Base-by-base conservation (phyloP, 23 tunicate species). In the Trididemnum nubilum region DNA sequence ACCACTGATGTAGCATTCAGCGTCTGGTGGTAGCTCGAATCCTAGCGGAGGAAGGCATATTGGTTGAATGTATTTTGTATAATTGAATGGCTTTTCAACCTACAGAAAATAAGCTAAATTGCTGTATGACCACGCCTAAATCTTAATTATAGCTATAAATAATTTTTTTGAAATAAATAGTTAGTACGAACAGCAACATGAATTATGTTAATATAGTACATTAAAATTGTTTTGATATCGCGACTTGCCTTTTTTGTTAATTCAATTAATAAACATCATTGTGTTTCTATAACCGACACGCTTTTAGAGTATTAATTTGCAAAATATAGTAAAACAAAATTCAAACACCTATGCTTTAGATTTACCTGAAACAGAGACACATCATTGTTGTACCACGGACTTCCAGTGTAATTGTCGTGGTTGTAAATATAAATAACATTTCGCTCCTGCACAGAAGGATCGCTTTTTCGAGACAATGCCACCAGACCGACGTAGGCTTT, bases 1-100 rank as follows among this genome's bases (percentile, higher is more conserved):
- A 9, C 91, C 91, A 67, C 91, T 87, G 35, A 87, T 65, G 64
- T 24, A 87, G 40, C 91, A 81, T 5, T 60, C 36, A 2, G 37
- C 52, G 0, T 64, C 86, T 22, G 67, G 79, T 15, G 61, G 50
- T 36, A 81, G 79, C 34, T 38, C 81, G 25, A 44, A 72, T 19
- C 61, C 51, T 44, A 51, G 73, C 18, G 80, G 84, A 25, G 91
- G 91, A 21, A 87, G 1, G 33, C 91, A 87, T 18, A 87, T 73
- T 1, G 91, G 91, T 73, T 87, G 80, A 12, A 87, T 84, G 27
- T 37, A 22, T 1, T 63, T 60, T 25, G 85, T 58, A 35, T 31
- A 87, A 4, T 30, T 37, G n/a, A 81, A 37, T 15, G 65, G 33
- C 2, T 37, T 39, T 23, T 74, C 65, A 5, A 87, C 84, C 91